Conservation (phyloP, 2,797 vertebrate genomes). For the Cyclura pinguis region DNA sequence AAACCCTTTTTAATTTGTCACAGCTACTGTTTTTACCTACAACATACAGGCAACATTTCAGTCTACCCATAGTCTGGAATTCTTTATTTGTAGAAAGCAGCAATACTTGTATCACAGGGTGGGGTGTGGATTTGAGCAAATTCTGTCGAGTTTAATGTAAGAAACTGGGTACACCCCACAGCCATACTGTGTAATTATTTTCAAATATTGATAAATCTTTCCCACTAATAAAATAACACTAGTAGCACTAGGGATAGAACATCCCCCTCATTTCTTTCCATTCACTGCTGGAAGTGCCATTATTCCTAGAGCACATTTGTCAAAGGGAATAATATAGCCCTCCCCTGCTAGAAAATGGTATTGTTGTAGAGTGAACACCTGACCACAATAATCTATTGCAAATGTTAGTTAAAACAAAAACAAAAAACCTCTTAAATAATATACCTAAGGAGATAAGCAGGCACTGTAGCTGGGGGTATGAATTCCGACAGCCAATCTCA, state of each 20-base stretch:
- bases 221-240: neutral
- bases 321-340: neutral
- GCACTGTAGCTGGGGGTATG: neutral
- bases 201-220: conserved; percentile 4
- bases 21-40: too few species aligned
- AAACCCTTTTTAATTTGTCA: too few species aligned
- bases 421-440: neutral
- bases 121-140: too few species aligned
- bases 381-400: neutral
- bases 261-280: neutral
- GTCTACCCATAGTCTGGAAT: too few species aligned
- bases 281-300: neutral
- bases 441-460: neutral
- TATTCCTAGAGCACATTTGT: neutral
- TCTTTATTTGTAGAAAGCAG: too few species aligned
- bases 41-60: too few species aligned
- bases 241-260: neutral
- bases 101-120: too few species aligned
- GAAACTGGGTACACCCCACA: neutral
- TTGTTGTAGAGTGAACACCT: neutral
- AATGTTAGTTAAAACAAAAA: neutral
- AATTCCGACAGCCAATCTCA: neutral
- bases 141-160: neutral
- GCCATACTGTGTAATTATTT: neutral
- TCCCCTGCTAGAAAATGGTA: neutral